Evolutionary conservation across 2,797 vertebrate species (phyloP), one percentile per base, ranked within the genome.

Genomic region (Micropoecilia bifurca): DNA sequence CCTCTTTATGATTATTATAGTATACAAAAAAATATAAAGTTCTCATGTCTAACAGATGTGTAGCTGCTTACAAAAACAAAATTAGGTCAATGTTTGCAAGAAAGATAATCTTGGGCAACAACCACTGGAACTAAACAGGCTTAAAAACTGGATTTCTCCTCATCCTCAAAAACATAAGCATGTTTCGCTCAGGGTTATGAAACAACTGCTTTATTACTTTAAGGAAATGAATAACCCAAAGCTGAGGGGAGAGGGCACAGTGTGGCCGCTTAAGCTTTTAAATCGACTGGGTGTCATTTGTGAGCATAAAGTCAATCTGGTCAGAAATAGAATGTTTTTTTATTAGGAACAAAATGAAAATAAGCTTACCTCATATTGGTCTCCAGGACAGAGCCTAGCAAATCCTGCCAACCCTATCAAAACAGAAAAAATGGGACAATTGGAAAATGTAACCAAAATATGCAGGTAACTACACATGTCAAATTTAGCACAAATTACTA

Each of bases 331-430:
- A 20, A 41, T 10, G 39, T 1, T 41, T 33, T 68, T 43, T 43
- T 25, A 4, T 4, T 6, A 1, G 28, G 61, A 36, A 9, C 3
- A 28, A 61, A 55, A 81, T 46, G 14, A 20, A 73, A 73, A 73
- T 3, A 22, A 66, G 83, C 93, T 92, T 79, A 89, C 95, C 90
- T 96, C 96, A 83, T 96, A 96, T 75, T 96, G 95, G 90, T 96
- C 96, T 69, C 96, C 96, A 25, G 95, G 96, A 92, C 96, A 96
- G 71, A 96, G 94, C 80, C 95, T 83, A 0, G 96, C 95, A 89
- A 96, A 96, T 39, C 95, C 95, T 74, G 95, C 95, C 90, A 96
- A 92, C 87, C 95, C 95, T 96, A 83, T 74, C 20, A 66, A 39
- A 18, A 30, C 1, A 48, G 71, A 75, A 30, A 33, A 71, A 5